phyloP scores from a whole-genome alignment of 2,888 invertebrate species.

The Drosophila tripunctata region DNA sequence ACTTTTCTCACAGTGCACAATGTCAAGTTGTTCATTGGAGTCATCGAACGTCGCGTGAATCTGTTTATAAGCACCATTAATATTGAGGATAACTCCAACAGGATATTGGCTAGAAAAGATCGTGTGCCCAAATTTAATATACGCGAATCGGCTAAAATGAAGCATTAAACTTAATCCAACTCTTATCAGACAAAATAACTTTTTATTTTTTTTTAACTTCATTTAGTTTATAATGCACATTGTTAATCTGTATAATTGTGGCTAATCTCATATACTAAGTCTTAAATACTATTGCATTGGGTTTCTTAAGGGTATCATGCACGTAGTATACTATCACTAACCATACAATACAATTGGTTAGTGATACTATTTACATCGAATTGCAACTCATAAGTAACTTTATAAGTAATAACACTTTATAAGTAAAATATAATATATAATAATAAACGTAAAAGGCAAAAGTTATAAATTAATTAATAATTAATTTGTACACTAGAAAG shows the following conservation, averaged over 20 bases:
- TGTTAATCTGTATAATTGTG: slow-evolving; percentile 48
- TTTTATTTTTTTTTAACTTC: slow-evolving; percentile 35
- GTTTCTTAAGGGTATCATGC: slow-evolving; percentile 10
- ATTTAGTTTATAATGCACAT: slow-evolving; percentile 29
- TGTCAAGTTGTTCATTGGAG: slow-evolving; percentile 91
- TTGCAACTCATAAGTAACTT: slow-evolving; percentile 15
- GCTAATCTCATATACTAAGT: slow-evolving; percentile 37
- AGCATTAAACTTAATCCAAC: slow-evolving; percentile 63
- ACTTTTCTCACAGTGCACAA: slow-evolving; percentile 90
- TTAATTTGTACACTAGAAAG: neutral
- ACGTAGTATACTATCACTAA: too few relatives aligned
- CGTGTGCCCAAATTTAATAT: slow-evolving; percentile 84
- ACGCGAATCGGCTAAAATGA: slow-evolving; percentile 82
- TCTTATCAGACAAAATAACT: slow-evolving; percentile 4
- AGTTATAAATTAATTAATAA: slow-evolving; percentile 19
- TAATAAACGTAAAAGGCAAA: too few relatives aligned
- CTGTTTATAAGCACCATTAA: slow-evolving; percentile 79
- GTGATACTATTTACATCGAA: too few relatives aligned
- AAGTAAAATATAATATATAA: too few relatives aligned
- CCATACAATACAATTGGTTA: too few relatives aligned
- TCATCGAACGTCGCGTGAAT: slow-evolving; percentile 89
- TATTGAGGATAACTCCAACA: slow-evolving; percentile 81
- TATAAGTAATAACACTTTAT: neutral
- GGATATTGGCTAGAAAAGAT: slow-evolving; percentile 82
- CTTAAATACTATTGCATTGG: slow-evolving; percentile 44